Conservation (phyloP, 2,888 invertebrate genomes). For the Lymantria monacha region DNA sequence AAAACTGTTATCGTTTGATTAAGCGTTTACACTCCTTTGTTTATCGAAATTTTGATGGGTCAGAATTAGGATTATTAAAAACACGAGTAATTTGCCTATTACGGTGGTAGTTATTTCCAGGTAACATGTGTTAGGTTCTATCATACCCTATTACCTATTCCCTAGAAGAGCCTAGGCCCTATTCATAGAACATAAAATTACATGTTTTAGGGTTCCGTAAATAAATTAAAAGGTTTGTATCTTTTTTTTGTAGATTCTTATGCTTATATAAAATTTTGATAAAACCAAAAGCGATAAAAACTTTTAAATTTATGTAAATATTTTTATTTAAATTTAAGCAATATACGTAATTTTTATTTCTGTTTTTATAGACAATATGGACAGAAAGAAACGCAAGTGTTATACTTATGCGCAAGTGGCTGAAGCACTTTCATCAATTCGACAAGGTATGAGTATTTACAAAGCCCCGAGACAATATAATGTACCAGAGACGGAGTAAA, state of each 20-base stretch:
- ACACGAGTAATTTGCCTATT: slow-evolving; percentile 2
- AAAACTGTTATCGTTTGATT: slow-evolving; percentile 2
- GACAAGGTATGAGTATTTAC: slow-evolving; percentile 13
- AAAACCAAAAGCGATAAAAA: neutral
- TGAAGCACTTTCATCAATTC: slow-evolving; percentile 11
- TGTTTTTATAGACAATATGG: slow-evolving; percentile 2
- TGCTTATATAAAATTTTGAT: neutral
- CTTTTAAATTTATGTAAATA: neutral
- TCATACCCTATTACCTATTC: slow-evolving; percentile 1
- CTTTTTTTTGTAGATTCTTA: slow-evolving; percentile 2
- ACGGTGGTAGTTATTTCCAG: slow-evolving; percentile 3
- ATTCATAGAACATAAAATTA: slow-evolving; percentile 4
- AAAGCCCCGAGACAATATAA: slow-evolving; percentile 17
- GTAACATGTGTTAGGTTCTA: slow-evolving; percentile 1
- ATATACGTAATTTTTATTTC: slow-evolving; percentile 1
- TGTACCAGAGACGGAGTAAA: slow-evolving; percentile 20
- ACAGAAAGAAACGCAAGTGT: slow-evolving; percentile 2
- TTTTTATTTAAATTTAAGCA: slow-evolving; percentile 1
- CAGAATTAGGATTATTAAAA: slow-evolving; percentile 5
- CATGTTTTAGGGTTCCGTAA: neutral
- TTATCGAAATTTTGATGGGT: slow-evolving; percentile 1
- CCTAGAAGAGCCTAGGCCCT: no score
- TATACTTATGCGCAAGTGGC: neutral
- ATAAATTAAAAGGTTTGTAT: slow-evolving; percentile 1
- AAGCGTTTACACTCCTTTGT: slow-evolving; percentile 2